Percentiles rank a stretch among this genome's conserved stretches.
Conservation (phyloP, 2,113 vertebrate species). For the Petroica traversi region DNA sequence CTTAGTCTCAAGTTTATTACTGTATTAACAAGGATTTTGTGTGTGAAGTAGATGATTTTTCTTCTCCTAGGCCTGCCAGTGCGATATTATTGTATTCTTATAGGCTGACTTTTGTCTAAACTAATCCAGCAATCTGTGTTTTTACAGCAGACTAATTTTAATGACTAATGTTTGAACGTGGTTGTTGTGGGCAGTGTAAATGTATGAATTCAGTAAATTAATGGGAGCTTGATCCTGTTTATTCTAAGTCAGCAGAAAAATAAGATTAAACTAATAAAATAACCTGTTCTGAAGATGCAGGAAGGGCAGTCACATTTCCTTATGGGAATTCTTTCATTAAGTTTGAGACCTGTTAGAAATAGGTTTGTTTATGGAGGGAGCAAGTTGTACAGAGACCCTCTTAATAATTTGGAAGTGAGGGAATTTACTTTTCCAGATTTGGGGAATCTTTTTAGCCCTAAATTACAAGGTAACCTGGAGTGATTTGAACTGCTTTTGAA, state of each 20-base stretch:
- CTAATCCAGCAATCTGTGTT: background rate
- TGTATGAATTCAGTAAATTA: background rate
- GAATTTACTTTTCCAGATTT: background rate
- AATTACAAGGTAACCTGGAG: background rate
- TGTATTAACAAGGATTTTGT: conserved; percentile 20
- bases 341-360: background rate
- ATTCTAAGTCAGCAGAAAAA: background rate
- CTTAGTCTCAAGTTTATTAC: conserved; percentile 18
- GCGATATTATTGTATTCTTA: background rate
- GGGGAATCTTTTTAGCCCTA: background rate
- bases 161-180: background rate
- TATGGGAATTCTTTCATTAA: background rate
- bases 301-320: background rate
- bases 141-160: conserved; percentile 9
- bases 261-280: background rate
- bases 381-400: background rate
- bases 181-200: background rate
- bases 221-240: background rate
- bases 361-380: background rate
- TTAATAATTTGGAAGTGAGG: background rate
- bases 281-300: background rate
- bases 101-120: background rate
- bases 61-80: background rate
- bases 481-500: background rate
- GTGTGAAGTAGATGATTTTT: conserved; percentile 1